Percentiles rank a stretch among this genome's conserved stretches.
These are phyloP conservation scores for Paragorgia papillata DNA, from an alignment of 92 coral and sea anemone genomes.

Conservation along the genomic window DNA sequence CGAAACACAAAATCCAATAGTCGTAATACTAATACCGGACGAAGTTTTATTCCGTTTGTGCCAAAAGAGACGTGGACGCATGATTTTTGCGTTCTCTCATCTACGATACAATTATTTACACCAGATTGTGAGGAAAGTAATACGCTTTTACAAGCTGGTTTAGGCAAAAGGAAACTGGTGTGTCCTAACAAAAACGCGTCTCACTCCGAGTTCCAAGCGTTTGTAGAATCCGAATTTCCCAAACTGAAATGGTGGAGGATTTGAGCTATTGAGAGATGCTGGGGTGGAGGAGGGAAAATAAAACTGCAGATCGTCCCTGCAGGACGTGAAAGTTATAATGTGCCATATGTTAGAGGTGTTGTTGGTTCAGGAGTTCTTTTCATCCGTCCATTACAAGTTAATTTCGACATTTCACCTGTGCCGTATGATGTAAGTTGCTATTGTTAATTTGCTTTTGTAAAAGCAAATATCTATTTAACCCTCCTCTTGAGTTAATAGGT, in stretches of 20 bases:
- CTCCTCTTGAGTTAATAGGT: too few relatives aligned
- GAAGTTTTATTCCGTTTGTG: background rate
- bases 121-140: conserved; percentile 25
- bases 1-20: too few relatives aligned
- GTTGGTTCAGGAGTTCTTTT: conserved; percentile 41
- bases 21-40: too few relatives aligned
- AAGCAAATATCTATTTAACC: too few relatives aligned
- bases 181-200: conserved; percentile 61
- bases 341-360: conserved; percentile 46
- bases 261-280: background rate
- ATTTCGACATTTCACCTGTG: conserved; percentile 44
- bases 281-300: background rate
- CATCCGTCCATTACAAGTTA: conserved; percentile 55
- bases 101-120: too few relatives aligned
- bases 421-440: too few relatives aligned
- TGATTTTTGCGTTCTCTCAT: conserved; percentile 41
- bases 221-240: conserved; percentile 14
- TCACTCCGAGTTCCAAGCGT: conserved; percentile 47
- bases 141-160: conserved; percentile 47
- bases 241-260: conserved; percentile 11
- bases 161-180: conserved; percentile 59
- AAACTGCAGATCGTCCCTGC: conserved; percentile 1
- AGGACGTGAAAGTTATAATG: conserved; percentile 57
- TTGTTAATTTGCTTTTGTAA: too few relatives aligned
- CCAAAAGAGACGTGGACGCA: conserved; percentile 50